Evolutionary conservation across 2,797 vertebrate species (phyloP).

Genomic region (Dendrocincla fuliginosa): DNA sequence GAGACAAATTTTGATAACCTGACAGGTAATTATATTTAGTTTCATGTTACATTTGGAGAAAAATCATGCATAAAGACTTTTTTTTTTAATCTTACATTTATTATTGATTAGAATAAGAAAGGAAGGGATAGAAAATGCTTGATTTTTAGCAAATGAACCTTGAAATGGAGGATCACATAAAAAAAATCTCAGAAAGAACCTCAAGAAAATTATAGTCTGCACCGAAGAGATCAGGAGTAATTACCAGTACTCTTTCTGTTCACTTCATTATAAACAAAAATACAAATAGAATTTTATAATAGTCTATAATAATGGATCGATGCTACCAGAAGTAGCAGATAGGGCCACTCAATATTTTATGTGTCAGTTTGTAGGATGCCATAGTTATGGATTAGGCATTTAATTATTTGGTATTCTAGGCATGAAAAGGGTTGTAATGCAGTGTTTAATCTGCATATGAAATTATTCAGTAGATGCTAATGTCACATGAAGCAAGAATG

Average conservation of each 20-base stretch:
- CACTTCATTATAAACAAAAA: background rate
- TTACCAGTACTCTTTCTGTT: background rate
- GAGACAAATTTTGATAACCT: background rate
- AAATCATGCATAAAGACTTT: background rate
- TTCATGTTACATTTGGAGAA: background rate
- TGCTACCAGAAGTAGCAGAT: background rate
- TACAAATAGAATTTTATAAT: background rate
- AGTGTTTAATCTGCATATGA: background rate
- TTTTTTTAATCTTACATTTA: background rate
- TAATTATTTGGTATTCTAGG: background rate
- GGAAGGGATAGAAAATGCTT: background rate
- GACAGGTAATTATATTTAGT: background rate
- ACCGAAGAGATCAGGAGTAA: background rate
- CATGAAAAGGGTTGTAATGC: background rate
- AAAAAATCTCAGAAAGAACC: background rate
- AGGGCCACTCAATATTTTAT: background rate
- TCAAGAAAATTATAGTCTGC: background rate
- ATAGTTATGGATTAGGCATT: background rate
- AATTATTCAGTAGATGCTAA: background rate
- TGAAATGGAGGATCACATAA: background rate
- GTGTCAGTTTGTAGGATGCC: background rate
- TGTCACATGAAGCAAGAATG: background rate
- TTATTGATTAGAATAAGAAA: background rate
- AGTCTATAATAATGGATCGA: background rate
- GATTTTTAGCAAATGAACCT: background rate